These are phyloP conservation scores for Drepanosiphum platanoidis DNA, from an alignment of 2,888 invertebrate genomes.

Conservation along the genomic window DNA sequence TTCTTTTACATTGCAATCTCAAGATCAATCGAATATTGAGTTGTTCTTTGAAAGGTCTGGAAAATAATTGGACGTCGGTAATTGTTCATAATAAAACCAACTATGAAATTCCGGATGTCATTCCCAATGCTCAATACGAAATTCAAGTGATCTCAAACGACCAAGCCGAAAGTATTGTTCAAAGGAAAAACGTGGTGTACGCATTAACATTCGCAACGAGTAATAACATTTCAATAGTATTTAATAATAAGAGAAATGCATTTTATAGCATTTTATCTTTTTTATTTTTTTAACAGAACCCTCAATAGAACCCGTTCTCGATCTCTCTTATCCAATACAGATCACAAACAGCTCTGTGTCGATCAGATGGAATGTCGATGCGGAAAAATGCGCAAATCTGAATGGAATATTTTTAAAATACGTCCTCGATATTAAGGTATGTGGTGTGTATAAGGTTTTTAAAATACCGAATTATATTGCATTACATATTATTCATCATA, in stretches of 20 bases:
- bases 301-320: neutral
- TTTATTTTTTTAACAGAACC: neutral
- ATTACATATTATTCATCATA: neutral
- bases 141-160: neutral
- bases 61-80: conserved; percentile 11
- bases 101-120: neutral
- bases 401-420: neutral
- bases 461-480: too few relatives aligned
- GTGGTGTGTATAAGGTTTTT: neutral
- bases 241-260: too few relatives aligned
- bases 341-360: neutral
- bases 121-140: neutral
- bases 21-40: conserved; percentile 29
- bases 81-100: neutral
- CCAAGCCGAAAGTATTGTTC: neutral
- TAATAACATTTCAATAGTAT: neutral
- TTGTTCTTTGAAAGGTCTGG: neutral
- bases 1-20: neutral
- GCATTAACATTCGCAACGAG: neutral
- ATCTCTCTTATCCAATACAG: neutral
- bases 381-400: neutral
- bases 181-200: neutral
- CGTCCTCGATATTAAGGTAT: neutral
- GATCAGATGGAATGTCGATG: neutral
- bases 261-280: neutral